Percentiles rank a stretch among this genome's conserved stretches.
Evolutionary conservation across 2,797 vertebrate species (phyloP).

Genomic region (Siniperca obscura): DNA sequence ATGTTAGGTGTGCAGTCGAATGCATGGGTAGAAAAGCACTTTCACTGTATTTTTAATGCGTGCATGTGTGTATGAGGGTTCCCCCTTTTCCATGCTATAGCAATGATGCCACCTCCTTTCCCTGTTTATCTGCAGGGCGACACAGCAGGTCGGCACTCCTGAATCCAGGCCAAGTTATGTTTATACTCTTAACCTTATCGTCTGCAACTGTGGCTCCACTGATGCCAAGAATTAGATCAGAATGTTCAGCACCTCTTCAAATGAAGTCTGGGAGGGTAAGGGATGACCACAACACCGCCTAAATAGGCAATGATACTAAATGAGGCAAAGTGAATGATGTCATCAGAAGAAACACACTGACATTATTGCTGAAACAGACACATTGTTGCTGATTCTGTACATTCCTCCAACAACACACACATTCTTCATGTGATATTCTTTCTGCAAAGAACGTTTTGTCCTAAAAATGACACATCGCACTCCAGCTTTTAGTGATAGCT

Average conservation of each 20-base stretch:
- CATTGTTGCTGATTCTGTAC: constrained; percentile 4
- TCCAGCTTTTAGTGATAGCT: background rate
- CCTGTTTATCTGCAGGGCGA: background rate
- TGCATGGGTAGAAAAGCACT: background rate
- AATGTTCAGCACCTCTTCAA: constrained; percentile 44
- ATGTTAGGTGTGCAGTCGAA: background rate
- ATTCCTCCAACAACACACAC: constrained; percentile 28
- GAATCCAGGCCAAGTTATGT: constrained; percentile 28
- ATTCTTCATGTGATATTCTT: background rate
- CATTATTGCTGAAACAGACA: background rate
- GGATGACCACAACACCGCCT: background rate
- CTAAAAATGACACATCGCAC: background rate
- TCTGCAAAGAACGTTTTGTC: background rate
- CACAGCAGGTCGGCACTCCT: background rate
- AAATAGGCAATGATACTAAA: constrained; percentile 28
- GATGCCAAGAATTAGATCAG: constrained; percentile 44
- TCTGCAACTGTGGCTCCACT: constrained; percentile 23
- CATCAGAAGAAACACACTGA: background rate
- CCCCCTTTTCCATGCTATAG: background rate
- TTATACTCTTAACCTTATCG: constrained; percentile 53
- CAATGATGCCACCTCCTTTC: background rate
- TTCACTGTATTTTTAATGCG: constrained; percentile 27
- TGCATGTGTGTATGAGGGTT: background rate
- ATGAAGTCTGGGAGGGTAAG: constrained; percentile 8
- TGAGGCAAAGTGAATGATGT: background rate